Base-by-base conservation (phyloP, 1,140 invertebrate genomes). In the Bombus breviceps region DNA sequence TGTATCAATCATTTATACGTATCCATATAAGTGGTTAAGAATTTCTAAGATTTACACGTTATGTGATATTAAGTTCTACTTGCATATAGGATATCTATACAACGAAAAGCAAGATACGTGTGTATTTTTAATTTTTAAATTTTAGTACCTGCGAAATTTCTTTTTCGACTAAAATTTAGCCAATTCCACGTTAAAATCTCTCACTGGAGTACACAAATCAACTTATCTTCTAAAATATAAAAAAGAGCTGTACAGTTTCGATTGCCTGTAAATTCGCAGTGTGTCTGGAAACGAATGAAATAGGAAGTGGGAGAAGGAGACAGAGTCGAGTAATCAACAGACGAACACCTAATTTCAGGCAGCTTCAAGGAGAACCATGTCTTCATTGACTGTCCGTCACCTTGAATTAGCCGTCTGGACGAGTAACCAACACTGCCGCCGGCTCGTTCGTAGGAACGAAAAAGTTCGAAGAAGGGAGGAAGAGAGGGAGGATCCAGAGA, bases 331-430 rank as follows among this genome's bases (percentile, higher is more conserved):
- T 53, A 68, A 88, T 88, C 62, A 59, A 78, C 53, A 41, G 34
- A 79, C 53, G 68, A 41, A 82, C 64, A 68, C 69, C 79, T 86
- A 89, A 89, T 89, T 89, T 86, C 66, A 83, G 13, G 15, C 71
- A 22, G 57, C 57, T 71, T 76, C 79, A 68, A 83, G 75, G 69
- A 81, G 68, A 88, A 37, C 82, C 59, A 59, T 71, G 78, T 83
- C 83, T 89, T 88, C 75, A 88, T 88, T 79, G 83, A 86, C 81
- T 73, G 83, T 69, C 83, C 64, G 68, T 85, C 86, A 88, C 83
- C 88, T 88, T 88, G 83, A 86, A 89, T 89, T 83, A 79, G 77
- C 41, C 39, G 88, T 85, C 87, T 81, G 37, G 59, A 85, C 73
- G 64, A 59, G 18, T 59, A 47, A 28, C 34, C 53, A 39, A 64